Conservation (phyloP, 2,113 vertebrate species). For the Chionodraco myersi region DNA sequence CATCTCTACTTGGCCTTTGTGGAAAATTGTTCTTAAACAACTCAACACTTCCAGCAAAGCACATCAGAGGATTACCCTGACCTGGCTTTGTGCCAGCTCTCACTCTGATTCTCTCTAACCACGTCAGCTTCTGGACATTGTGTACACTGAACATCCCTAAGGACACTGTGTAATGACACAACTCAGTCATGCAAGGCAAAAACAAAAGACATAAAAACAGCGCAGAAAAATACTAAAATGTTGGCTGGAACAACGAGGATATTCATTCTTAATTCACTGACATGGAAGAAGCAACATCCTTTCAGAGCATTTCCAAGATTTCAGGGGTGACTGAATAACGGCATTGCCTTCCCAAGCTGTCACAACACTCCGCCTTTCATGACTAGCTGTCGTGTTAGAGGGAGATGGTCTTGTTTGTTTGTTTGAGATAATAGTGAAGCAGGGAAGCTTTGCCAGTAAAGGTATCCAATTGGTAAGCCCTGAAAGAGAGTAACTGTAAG, state of each 20-base stretch:
- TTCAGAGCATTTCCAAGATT: slow-evolving; percentile 3
- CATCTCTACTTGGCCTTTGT: neutral
- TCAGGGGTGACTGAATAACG: neutral
- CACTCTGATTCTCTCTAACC: slow-evolving; percentile 2
- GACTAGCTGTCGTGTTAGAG: neutral
- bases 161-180: slow-evolving; percentile 19
- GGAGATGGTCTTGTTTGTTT: neutral
- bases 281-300: neutral
- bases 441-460: neutral
- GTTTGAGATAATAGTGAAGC: slow-evolving; percentile 1
- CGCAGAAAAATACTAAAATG: neutral
- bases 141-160: neutral
- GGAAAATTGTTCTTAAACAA: neutral
- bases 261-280: slow-evolving; percentile 21
- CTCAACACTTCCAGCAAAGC: slow-evolving; percentile 28
- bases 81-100: slow-evolving; percentile 26
- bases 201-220: slow-evolving; percentile 15
- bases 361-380: slow-evolving; percentile 10
- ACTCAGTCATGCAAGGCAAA: slow-evolving; percentile 16
- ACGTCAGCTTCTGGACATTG: slow-evolving; percentile 13
- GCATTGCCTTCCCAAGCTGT: slow-evolving; percentile 6
- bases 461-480: neutral
- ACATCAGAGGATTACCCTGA: slow-evolving; percentile 30
- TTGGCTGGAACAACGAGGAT: slow-evolving; percentile 5
- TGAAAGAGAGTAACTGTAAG: neutral